Base-by-base conservation (phyloP, 2,113 vertebrate species). In the Rhinolophus ferrumequinum region DNA sequence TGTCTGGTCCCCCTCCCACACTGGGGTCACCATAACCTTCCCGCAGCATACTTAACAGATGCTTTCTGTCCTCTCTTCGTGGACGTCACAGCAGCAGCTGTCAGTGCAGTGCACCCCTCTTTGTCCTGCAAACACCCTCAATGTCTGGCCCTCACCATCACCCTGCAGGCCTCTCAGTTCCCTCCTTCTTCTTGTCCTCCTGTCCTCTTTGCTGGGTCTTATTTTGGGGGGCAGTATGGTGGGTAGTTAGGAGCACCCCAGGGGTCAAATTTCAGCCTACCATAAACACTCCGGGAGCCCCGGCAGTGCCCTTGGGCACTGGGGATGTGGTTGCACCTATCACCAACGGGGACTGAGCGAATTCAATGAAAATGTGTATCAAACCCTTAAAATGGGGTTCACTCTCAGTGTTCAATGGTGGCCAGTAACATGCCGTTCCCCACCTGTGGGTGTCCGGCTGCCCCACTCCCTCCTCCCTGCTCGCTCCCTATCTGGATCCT, bases 51-150 rank as follows among this genome's bases (percentile, higher is more conserved):
- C 21, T 15, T n/a, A 19, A 8, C 30, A 47, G n/a, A 56, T 3
- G 3, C 22, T 4, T 18, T 7, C 22, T 1, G 8, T 62, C 28
- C 26, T 10, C 15, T 41, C 21, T 15, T 15, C 26, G 0, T 2
- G 41, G 22, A 7, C 10, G 0, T 2, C 3, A 5, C 22, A 0
- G 33, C 5, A 0, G 24, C 9, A 22, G 19, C 76, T 9, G 24
- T 11, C 41, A 2, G 56, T 14, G 7, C 24, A 16, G 3, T 0
- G 70, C 38, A 73, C 70, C 1, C 22, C 52, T 33, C 7, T 6
- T 30, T 10, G 0, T 10, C 38, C 38, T 16, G n/a, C 10, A 3
- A 30, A 1, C 0, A 1, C 47, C 67, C 44, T 28, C n/a, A 0
- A 33, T 28, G 28, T 44, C 69, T 24, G 69, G 19, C 50, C 62